Evolutionary conservation across 2,797 vertebrate genomes (phyloP).

Genomic region (Zenarchopterus dispar): DNA sequence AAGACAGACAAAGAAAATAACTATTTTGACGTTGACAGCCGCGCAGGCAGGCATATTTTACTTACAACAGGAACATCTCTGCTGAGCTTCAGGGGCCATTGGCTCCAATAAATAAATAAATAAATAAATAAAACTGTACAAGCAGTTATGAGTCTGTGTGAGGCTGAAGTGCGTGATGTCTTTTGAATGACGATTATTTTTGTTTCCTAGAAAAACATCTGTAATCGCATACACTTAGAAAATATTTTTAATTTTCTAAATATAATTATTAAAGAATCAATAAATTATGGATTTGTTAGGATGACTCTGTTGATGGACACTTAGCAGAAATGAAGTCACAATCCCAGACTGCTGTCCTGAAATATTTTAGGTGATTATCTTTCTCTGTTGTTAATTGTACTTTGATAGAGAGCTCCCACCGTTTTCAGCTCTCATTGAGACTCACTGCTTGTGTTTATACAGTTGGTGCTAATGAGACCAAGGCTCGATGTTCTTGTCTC

Average conservation of each 20-base stretch:
- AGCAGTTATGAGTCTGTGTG: conserved; percentile 23
- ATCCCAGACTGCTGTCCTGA: not conserved
- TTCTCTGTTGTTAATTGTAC: conserved; percentile 14
- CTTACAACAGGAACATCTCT: conserved; percentile 3
- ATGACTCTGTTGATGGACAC: no score
- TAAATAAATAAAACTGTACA: no score
- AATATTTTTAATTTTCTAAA: no score
- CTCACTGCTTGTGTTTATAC: conserved; percentile 63
- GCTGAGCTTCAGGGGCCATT: not conserved
- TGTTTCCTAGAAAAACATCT: conserved; percentile 23
- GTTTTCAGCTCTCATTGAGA: conserved; percentile 39
- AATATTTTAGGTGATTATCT: conserved; percentile 7
- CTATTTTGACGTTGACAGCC: not conserved
- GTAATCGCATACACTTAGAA: not conserved
- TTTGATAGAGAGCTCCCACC: conserved; percentile 13
- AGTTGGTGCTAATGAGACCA: conserved; percentile 46
- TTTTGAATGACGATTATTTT: conserved; percentile 6
- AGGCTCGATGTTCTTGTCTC: conserved; percentile 40
- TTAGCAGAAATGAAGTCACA: no score
- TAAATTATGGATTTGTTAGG: no score
- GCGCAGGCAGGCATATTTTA: not conserved
- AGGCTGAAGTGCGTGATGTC: conserved; percentile 12
- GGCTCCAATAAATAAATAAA: conserved; percentile 14
- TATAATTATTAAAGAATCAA: no score
- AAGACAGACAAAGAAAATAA: no score